Percentiles rank a stretch among this genome's conserved stretches.
Evolutionary conservation across 2,797 vertebrate species (phyloP).

Genomic region (Ciconia nigra): DNA sequence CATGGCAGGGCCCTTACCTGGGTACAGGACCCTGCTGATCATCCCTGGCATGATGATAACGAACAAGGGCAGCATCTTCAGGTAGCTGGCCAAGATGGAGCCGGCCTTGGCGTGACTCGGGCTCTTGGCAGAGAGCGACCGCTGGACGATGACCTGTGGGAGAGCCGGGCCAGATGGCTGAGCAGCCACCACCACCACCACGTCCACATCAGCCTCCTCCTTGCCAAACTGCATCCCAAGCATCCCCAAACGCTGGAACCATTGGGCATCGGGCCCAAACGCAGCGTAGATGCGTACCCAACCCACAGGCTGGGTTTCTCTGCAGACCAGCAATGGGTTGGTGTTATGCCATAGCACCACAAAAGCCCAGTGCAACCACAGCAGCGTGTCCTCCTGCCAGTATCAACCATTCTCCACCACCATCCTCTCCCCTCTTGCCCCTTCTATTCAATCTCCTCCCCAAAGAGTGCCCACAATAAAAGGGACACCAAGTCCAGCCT

Average conservation of each 20-base stretch:
- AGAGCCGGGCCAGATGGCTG: not conserved
- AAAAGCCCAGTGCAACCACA: not conserved
- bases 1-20: constrained; percentile 74
- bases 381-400: not conserved
- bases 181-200: not conserved
- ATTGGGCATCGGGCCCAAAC: accelerated
- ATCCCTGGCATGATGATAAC: constrained; percentile 91
- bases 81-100: constrained; percentile 89
- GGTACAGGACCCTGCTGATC: constrained; percentile 92
- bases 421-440: not conserved
- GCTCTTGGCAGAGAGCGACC: constrained; percentile 88
- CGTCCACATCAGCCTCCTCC: not conserved
- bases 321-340: not conserved
- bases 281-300: accelerated
- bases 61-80: constrained; percentile 91
- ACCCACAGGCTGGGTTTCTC: not conserved
- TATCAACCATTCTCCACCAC: not conserved
- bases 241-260: not conserved
- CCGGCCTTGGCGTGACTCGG: constrained; percentile 89
- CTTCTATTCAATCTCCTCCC: not conserved
- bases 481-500: not conserved
- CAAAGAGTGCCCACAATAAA: not conserved
- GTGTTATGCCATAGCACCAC: not conserved
- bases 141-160: constrained; percentile 88
- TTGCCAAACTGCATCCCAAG: not conserved